Base-by-base conservation (phyloP, 2,797 vertebrate species). In the Cyprinella venusta region DNA sequence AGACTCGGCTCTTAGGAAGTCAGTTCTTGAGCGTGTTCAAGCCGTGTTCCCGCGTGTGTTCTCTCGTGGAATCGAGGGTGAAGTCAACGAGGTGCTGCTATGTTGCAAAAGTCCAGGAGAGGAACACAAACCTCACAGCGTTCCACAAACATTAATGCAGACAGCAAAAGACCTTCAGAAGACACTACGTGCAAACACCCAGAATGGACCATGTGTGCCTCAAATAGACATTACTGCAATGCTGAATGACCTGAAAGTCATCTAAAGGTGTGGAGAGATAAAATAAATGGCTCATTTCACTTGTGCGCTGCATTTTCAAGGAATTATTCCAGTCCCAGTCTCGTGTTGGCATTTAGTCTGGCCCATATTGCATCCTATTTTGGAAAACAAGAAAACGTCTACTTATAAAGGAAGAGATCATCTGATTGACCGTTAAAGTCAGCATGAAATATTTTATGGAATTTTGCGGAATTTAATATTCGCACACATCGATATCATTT, bases 81-180 rank as follows among this genome's bases (percentile, higher is more conserved):
- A 99, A 79, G 95, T 98, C 80, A 99, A 99, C 0, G 97, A 98
- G 91, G 97, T 99, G 76, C 93, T 99, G 1, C 95, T 97, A 77
- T 99, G 97, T 87, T 94, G 92, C 80, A 54, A 82, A 0, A 87
- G 84, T 24, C 86, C 82, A 80, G 91, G 30, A 2, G 38, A 68
- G 5, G 82, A 30, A 36, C 59, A 93, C 5, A 42, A 63, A 12
- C 1, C 81, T 82, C 45, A 40, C 77, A 0, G 0, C 54, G 0
- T 93, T 92, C 86, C 91, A 92, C 8, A 81, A 24, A 85, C 91
- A 40, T 77, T 93, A 85, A 33, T 86, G 84, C 79, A 95, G 92
- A 89, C 92, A 42, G 92, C 90, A 38, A 93, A 40, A 81, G 90
- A 81, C 0, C 91, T 99, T 89, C 96, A 99, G 89, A 91, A 56